These are phyloP conservation scores for Plusia festucae DNA, from an alignment of 2,888 invertebrate species.

Conservation along the genomic window DNA sequence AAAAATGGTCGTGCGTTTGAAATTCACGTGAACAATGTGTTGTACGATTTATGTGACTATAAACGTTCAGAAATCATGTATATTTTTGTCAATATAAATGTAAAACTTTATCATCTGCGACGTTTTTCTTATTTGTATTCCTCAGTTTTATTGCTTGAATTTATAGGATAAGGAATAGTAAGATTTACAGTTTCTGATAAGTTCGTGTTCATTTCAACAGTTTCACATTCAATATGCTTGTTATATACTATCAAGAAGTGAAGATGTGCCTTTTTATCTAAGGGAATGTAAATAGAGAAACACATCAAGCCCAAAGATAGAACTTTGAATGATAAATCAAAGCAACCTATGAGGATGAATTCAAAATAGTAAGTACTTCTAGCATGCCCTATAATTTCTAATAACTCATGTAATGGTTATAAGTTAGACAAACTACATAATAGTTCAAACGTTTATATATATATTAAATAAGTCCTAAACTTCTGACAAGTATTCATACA, in stretches of 20 bases:
- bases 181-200: not conserved
- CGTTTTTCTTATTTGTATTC: slow-evolving; percentile 17
- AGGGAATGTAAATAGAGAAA: not conserved
- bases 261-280: not conserved
- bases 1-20: slow-evolving; percentile 19
- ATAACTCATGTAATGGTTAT: not conserved
- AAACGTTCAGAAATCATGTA: slow-evolving; percentile 30
- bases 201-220: not conserved
- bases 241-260: not conserved
- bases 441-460: not conserved
- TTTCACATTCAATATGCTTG: not conserved
- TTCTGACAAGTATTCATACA: not conserved
- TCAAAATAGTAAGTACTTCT: not conserved
- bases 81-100: slow-evolving; percentile 35
- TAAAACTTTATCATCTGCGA: slow-evolving; percentile 20
- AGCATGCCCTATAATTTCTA: not conserved
- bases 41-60: slow-evolving; percentile 31
- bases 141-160: slow-evolving; percentile 14
- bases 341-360: not conserved
- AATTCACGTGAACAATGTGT: slow-evolving; percentile 34
- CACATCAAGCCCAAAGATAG: not conserved
- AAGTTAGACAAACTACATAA: not conserved
- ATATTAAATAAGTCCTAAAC: not conserved
- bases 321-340: not conserved
- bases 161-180: slow-evolving; percentile 6